A percentile compares a stretch with the other conserved stretches of the same genome.
Evolutionary conservation across 2,113 vertebrate species (phyloP).

Genomic region (Elaphurus davidianus): DNA sequence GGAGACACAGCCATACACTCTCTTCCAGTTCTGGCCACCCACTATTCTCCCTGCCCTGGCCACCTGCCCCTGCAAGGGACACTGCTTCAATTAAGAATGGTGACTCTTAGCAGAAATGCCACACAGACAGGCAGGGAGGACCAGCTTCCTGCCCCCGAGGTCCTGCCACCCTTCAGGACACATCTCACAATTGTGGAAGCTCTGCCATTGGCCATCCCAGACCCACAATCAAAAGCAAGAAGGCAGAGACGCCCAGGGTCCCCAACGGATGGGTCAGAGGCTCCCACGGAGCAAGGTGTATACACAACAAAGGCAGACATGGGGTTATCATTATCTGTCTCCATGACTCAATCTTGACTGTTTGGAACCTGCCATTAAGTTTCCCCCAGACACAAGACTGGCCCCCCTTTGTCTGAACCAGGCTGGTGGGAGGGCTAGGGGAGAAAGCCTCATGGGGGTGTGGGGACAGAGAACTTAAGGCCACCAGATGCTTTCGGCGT

Average conservation of each 20-base stretch:
- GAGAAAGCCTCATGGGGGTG: neutral
- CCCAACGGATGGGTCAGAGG: neutral
- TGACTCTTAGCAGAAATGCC: neutral
- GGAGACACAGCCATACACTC: neutral
- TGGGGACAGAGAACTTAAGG: neutral
- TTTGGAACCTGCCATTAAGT: slow-evolving; percentile 66
- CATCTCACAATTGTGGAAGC: neutral
- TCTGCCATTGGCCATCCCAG: fast-evolving
- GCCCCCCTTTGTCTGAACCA: neutral
- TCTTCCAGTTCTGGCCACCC: neutral
- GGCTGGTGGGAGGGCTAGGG: neutral
- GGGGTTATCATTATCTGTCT: slow-evolving; percentile 69
- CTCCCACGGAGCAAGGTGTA: neutral
- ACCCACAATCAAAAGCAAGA: neutral
- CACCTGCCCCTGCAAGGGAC: neutral
- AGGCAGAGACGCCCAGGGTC: neutral
- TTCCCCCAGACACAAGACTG: neutral
- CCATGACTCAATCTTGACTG: slow-evolving; percentile 48
- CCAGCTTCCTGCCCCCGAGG: neutral
- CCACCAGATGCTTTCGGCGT: neutral
- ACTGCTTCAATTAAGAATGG: neutral
- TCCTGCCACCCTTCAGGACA: neutral
- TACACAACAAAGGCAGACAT: neutral
- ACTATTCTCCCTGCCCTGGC: neutral
- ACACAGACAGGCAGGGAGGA: too few relatives aligned